These are phyloP conservation scores for Zaprionus davidi DNA, from an alignment of 1,140 invertebrate genomes.

Conservation along the genomic window DNA sequence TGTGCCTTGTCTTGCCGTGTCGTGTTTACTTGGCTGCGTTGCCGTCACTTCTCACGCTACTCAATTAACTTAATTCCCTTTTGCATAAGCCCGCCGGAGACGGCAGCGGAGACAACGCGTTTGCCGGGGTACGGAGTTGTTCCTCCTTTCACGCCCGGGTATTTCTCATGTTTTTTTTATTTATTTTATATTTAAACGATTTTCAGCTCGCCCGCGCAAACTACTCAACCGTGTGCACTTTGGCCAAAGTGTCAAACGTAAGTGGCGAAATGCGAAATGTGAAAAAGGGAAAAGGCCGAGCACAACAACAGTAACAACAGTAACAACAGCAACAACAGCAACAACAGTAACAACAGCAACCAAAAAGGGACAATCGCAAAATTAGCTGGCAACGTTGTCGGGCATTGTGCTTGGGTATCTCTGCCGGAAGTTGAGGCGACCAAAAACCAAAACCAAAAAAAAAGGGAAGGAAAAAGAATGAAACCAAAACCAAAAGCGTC, in stretches of 20 bases:
- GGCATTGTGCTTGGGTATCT: constrained; percentile 24
- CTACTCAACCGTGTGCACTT: constrained; percentile 72
- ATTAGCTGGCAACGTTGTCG: constrained; percentile 37
- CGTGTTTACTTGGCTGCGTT: not conserved
- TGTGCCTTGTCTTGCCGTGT: not conserved
- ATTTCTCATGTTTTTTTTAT: constrained; percentile 71
- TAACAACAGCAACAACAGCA: constrained; percentile 10
- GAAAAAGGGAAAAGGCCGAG: not conserved
- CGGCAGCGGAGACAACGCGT: not conserved
- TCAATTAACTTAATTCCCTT: constrained; percentile 79
- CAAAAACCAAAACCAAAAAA: constrained; percentile 35
- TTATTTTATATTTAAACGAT: constrained; percentile 71
- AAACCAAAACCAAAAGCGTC: constrained; percentile 25
- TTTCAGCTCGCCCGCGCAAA: constrained; percentile 55
- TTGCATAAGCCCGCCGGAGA: constrained; percentile 51
- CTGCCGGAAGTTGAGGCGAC: constrained; percentile 40
- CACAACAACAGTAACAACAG: too few species aligned
- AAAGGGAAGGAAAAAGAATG: constrained; percentile 25
- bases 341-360: not conserved
- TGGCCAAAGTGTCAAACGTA: constrained; percentile 60
- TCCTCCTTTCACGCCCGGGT: constrained; percentile 39
- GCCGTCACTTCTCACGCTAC: constrained; percentile 52
- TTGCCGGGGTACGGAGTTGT: not conserved
- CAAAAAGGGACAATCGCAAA: constrained; percentile 21
- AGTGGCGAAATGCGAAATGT: constrained; percentile 17